Conservation (phyloP, 2,888 invertebrate species). For the Trilocha varians region DNA sequence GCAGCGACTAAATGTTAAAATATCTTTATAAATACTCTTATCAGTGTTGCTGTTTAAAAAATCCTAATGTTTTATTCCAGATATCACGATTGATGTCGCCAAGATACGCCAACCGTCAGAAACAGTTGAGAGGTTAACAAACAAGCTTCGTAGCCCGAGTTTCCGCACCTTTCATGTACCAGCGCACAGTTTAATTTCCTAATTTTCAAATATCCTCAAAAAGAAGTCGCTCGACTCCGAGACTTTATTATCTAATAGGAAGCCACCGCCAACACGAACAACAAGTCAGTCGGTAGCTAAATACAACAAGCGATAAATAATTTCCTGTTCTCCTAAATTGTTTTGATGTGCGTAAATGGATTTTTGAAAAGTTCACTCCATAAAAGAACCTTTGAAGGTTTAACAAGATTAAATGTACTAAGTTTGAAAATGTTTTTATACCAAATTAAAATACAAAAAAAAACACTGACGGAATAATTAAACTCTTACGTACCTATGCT, state of each 20-base stretch:
- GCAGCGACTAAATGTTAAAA: too few species aligned
- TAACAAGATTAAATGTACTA: slow-evolving; percentile 5
- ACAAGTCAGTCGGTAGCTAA: slow-evolving; percentile 34
- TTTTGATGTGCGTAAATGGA: slow-evolving; percentile 56
- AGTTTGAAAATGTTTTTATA: too few species aligned
- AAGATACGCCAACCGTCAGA: slow-evolving; percentile 18
- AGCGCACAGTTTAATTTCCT: slow-evolving; percentile 62
- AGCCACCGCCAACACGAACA: slow-evolving; percentile 48
- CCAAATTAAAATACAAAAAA: too few species aligned
- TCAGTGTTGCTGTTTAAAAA: too few species aligned
- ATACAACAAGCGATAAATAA: slow-evolving; percentile 53
- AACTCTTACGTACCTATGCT: too few species aligned
- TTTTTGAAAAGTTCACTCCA: slow-evolving; percentile 18
- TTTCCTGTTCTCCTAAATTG: slow-evolving; percentile 64
- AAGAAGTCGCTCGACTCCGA: slow-evolving; percentile 44
- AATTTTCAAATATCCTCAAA: slow-evolving; percentile 57
- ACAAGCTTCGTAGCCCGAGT: slow-evolving; percentile 22
- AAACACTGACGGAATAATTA: too few species aligned
- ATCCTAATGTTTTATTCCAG: too few species aligned
- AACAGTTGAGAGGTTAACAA: slow-evolving; percentile 21
- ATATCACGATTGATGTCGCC: background rate
- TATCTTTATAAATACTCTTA: too few species aligned
- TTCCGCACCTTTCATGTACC: slow-evolving; percentile 58
- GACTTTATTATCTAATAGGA: slow-evolving; percentile 68
- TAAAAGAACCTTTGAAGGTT: slow-evolving; percentile 6